These are phyloP conservation scores for Eupeodes latifasciatus DNA, from an alignment of 2,888 invertebrate genomes.

Conservation along the genomic window DNA sequence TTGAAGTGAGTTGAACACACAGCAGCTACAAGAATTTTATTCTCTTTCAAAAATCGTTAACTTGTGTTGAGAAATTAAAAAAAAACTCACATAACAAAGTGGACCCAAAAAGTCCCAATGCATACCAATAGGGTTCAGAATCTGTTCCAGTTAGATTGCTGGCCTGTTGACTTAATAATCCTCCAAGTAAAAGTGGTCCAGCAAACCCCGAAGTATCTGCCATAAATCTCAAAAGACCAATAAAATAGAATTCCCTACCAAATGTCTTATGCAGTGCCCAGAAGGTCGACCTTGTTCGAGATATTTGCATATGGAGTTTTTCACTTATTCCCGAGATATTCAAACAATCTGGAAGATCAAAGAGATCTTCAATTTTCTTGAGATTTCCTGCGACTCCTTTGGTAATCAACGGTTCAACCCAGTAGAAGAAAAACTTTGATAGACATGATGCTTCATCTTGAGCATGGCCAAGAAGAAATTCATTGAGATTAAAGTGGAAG, in stretches of 20 bases:
- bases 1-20: slow-evolving; percentile 95
- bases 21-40: slow-evolving; percentile 86
- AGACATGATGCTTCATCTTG: slow-evolving; percentile 90
- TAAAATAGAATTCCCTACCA: slow-evolving; percentile 92
- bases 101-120: slow-evolving; percentile 87
- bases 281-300: slow-evolving; percentile 85
- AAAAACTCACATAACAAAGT: slow-evolving; percentile 88
- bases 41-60: background rate
- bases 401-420: slow-evolving; percentile 93
- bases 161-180: slow-evolving; percentile 87
- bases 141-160: slow-evolving; percentile 90
- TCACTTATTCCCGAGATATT: slow-evolving; percentile 82
- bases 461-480: slow-evolving; percentile 91
- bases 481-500: slow-evolving; percentile 88
- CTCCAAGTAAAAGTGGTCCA: slow-evolving; percentile 94
- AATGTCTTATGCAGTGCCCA: slow-evolving; percentile 90
- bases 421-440: slow-evolving; percentile 92
- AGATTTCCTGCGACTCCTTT: slow-evolving; percentile 91
- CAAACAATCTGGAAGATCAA: slow-evolving; percentile 88
- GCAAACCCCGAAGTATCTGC: slow-evolving; percentile 94
- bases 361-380: slow-evolving; percentile 91
- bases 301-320: slow-evolving; percentile 82
- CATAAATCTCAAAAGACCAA: slow-evolving; percentile 92
- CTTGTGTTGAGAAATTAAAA: slow-evolving; percentile 29
- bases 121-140: slow-evolving; percentile 87